A percentile compares a stretch with the other conserved stretches of the same genome.
Conservation (phyloP, 2,888 invertebrate species). For the Loripinus fragilis region DNA sequence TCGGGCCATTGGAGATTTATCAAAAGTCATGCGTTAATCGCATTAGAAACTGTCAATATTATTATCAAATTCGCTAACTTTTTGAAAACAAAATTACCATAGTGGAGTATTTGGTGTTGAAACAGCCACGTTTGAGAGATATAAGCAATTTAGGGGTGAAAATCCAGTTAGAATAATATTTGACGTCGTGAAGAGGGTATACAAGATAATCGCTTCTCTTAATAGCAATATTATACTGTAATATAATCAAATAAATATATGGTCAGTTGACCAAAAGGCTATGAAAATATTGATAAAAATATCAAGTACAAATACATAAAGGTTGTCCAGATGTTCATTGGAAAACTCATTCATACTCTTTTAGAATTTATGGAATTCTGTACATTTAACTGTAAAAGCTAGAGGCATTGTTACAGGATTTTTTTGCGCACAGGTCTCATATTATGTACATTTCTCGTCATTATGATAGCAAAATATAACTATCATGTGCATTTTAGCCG, state of each 20-base stretch:
- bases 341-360: too few species aligned
- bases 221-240: neutral
- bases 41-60: conserved; percentile 43
- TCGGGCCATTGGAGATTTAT: conserved; percentile 26
- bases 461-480: too few species aligned
- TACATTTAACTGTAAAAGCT: too few species aligned
- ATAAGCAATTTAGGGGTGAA: conserved; percentile 1
- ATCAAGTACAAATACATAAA: neutral
- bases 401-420: too few species aligned
- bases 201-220: neutral
- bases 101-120: neutral
- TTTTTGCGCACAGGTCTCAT: too few species aligned
- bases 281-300: conserved; percentile 9
- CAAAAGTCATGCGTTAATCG: conserved; percentile 38
- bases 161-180: conserved; percentile 4
- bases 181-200: neutral
- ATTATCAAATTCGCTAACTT: conserved; percentile 14
- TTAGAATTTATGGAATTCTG: too few species aligned
- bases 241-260: conserved; percentile 13
- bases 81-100: conserved; percentile 15
- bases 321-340: neutral
- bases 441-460: too few species aligned
- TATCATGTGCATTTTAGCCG: too few species aligned
- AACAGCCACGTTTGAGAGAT: neutral
- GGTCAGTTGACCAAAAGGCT: neutral